Base-by-base conservation (phyloP, 2,888 invertebrate species). In the Loripinus fragilis region DNA sequence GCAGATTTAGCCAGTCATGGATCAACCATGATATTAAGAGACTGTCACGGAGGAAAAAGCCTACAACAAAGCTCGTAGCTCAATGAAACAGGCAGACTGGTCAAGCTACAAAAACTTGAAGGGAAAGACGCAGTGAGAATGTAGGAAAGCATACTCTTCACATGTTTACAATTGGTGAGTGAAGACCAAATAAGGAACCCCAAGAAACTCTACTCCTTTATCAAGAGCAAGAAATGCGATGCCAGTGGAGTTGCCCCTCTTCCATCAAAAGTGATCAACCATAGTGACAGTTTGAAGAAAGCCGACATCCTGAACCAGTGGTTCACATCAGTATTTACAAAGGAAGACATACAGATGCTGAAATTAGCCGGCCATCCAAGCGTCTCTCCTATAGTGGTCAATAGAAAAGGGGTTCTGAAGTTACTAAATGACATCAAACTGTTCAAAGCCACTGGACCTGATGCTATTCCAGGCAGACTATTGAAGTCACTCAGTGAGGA, bases 261-360 rank as follows among this genome's bases (percentile, higher is more conserved):
- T 8, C 38, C 38, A 55, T 55, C 28, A 28, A 25, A 55, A 2
- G 17, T 23, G 25, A 15, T 55, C 25, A 55, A 55, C 55, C 28
- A 55, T 3, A 55, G 28, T 55, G 55, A 55, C 28, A 55, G 55
- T 25, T 23, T n/a, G 55, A 55, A 55, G 55, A 55, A 55, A 28
- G 55, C 55, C 23, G 25, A 23, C 28, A 55, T 55, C 15, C 55
- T 55, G 25, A 55, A 55, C 15, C 7, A 55, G 23, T 2, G 25
- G 25, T 10, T 55, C 55, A 55, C 55, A 25, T 55, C 55, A 8
- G 55, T 25, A 23, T 55, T 55, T 28, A 55, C 55, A 3, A 55
- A 55, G 28, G 28, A 55, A 28, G 55, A 55, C 8, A 23, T 55
- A 10, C 55, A 23, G 8, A 28, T 3, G 15, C 28, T 55, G 25